Conservation (phyloP, 2,888 invertebrate species). For the Dermolepida albohirtum region DNA sequence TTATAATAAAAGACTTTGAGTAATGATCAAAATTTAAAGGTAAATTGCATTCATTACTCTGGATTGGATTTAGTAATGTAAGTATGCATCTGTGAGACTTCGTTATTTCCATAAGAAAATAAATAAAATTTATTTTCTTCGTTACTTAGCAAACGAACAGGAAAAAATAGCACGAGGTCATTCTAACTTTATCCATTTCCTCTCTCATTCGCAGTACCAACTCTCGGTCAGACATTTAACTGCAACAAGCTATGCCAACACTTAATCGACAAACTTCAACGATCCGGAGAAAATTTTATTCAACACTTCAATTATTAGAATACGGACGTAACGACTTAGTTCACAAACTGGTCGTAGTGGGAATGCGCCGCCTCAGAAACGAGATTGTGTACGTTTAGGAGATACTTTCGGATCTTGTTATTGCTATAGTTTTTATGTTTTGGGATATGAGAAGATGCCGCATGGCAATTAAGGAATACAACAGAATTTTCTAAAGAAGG, state of each 20-base stretch:
- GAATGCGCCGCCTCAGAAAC: conserved; percentile 14
- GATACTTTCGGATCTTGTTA: conserved; percentile 8
- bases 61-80: background rate
- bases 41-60: no score
- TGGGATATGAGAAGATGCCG: conserved; percentile 27
- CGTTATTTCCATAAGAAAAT: conserved; percentile 15
- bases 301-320: conserved; percentile 37
- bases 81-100: background rate
- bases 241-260: conserved; percentile 34
- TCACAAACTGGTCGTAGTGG: conserved; percentile 27
- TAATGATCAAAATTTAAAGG: no score
- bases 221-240: conserved; percentile 9
- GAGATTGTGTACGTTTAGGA: conserved; percentile 24
- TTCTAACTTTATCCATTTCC: conserved; percentile 22
- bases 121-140: background rate
- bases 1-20: no score
- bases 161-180: conserved; percentile 8
- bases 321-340: conserved; percentile 23
- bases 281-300: conserved; percentile 37
- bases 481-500: background rate
- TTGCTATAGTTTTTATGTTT: conserved; percentile 20
- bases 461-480: conserved; percentile 23
- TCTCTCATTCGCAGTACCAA: conserved; percentile 2
- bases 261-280: conserved; percentile 37
- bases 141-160: conserved; percentile 10